Base-by-base conservation (phyloP, 2,888 invertebrate genomes). In the Diachrysia chrysitis region DNA sequence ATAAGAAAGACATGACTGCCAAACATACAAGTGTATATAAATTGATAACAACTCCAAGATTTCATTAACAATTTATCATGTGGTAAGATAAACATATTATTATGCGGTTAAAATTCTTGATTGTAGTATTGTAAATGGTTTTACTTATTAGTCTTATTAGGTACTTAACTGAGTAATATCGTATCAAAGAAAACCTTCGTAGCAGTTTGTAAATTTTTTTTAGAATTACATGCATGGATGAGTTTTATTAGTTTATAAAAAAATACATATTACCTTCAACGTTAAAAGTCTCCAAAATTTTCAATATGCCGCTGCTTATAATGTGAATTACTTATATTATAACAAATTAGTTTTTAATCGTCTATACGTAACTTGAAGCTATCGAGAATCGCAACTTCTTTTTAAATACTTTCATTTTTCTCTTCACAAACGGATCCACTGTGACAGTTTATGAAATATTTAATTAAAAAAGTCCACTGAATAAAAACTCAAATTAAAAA, bases 401-500 rank as follows among this genome's bases (percentile, higher is more conserved):
- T 86, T 95, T 95, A 73, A 95, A 95, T 84, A 94, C 85, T 95
- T 94, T 95, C 95, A 95, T 95, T 82, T 94, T 95, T 89, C 91
- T 93, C 76, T 90, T 94, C 84, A 94, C 90, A 84, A 93, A 92
- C 48, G 91, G 91, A 92, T 92, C 92, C 94, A 94, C 95, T 82
- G 87, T 92, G 88, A 67, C 68, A 63, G 65, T 77, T 59, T 75
- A 64, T 55, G 57, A 54, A 67, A 53, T 73, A 66, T 76, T 69
- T 58, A 66, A 68, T 74, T 68, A 61, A 66, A 70, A 70, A 70
- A 73, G 62, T 74, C 51, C 71, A 71, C 72, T 42, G 25, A 63
- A 60, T 55, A 23, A 66, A 55, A 66, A 0, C 48, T 57, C 5
- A 10, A 51, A 42, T 54, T 58, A 66, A 69, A 71, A 76, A 82